A percentile compares a stretch with the other conserved stretches of the same genome.
phyloP scores from a whole-genome alignment of 2,888 invertebrate genomes.

The Ophraella communa region DNA sequence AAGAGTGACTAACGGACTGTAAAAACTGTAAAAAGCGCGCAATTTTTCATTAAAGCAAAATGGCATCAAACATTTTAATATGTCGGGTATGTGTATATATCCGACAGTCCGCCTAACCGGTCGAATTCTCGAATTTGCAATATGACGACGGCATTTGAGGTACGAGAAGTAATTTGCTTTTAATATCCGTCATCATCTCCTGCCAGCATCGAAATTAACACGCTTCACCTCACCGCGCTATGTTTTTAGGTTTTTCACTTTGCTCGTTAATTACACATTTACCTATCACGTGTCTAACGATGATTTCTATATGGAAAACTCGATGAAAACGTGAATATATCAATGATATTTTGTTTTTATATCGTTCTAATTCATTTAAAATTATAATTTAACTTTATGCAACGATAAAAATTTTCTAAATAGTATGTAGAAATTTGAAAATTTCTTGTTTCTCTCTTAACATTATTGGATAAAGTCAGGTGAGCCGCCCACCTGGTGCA shows the following conservation, averaged over 20 bases:
- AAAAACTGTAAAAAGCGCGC: not conserved
- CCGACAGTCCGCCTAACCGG: not conserved
- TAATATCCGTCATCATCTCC: conserved; percentile 50
- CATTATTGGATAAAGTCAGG: conserved; percentile 42
- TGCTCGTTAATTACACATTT: conserved; percentile 41
- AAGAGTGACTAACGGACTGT: no score
- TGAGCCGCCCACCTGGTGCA: conserved; percentile 51
- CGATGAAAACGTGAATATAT: conserved; percentile 18
- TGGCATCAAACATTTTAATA: not conserved
- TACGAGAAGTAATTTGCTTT: conserved; percentile 49
- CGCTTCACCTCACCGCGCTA: conserved; percentile 38
- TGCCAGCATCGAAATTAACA: conserved; percentile 43
- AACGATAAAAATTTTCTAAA: not conserved
- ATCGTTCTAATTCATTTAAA: no score
- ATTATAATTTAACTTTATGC: no score
- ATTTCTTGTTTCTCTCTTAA: not conserved
- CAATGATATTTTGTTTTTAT: no score
- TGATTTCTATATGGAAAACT: conserved; percentile 16
- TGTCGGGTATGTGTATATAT: no score
- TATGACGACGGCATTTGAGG: conserved; percentile 39
- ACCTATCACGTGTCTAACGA: conserved; percentile 34
- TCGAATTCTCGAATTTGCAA: conserved; percentile 32
- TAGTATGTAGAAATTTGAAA: not conserved
- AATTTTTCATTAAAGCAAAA: not conserved
- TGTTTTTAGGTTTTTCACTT: conserved; percentile 42